Conservation (phyloP, 1,140 invertebrate genomes). For the Drosophila sp. region DNA sequence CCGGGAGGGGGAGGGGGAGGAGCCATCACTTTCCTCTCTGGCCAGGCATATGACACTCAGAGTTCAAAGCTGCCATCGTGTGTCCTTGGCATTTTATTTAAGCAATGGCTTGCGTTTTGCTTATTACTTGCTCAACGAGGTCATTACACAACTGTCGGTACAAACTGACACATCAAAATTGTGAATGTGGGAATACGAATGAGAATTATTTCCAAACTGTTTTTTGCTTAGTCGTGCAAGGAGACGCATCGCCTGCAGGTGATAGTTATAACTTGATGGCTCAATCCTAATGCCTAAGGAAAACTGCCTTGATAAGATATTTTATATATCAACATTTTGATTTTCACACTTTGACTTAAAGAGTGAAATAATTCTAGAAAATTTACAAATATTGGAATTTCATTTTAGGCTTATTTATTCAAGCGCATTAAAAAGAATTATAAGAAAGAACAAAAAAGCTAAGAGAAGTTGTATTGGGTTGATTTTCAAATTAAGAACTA, state of each 20-base stretch:
- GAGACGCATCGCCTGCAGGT: slow-evolving; percentile 30
- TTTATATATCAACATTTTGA: too few relatives aligned
- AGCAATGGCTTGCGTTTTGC: slow-evolving; percentile 58
- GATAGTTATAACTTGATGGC: slow-evolving; percentile 18
- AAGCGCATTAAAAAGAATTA: neutral
- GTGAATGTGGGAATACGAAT: slow-evolving; percentile 41
- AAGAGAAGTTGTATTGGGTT: too few relatives aligned
- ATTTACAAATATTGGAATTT: too few relatives aligned
- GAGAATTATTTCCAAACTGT: slow-evolving; percentile 54
- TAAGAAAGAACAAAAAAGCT: too few relatives aligned
- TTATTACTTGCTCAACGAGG: slow-evolving; percentile 55
- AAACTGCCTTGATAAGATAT: neutral
- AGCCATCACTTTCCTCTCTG: neutral
- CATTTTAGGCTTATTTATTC: too few relatives aligned
- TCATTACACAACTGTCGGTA: slow-evolving; percentile 32
- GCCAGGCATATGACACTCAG: slow-evolving; percentile 55
- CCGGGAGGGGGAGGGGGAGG: slow-evolving; percentile 6
- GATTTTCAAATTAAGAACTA: neutral
- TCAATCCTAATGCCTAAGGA: slow-evolving; percentile 34
- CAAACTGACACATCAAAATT: slow-evolving; percentile 26
- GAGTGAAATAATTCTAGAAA: neutral
- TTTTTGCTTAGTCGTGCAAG: slow-evolving; percentile 49
- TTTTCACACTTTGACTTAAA: neutral
- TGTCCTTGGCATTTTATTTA: slow-evolving; percentile 71
- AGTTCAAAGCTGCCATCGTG: slow-evolving; percentile 63